Percentiles rank a stretch among this genome's conserved stretches.
Conservation (phyloP, 2,113 vertebrate genomes). For the Plecotus auritus region DNA sequence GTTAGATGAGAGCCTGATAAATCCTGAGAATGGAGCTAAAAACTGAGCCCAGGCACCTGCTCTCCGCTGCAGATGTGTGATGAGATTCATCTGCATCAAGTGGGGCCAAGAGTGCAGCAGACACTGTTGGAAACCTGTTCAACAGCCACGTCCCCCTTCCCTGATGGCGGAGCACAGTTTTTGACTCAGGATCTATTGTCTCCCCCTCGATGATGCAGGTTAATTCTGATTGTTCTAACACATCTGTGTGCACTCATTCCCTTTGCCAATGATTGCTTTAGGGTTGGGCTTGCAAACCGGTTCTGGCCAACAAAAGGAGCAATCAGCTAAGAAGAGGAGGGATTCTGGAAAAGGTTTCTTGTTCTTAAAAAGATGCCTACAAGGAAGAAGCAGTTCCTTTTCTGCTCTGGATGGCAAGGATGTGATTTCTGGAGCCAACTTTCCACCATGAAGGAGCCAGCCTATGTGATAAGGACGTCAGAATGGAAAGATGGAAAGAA, state of each 20-base stretch:
- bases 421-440: not conserved
- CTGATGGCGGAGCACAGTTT: not conserved
- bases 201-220: not conserved
- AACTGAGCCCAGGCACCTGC: not conserved
- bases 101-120: not conserved
- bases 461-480: not conserved
- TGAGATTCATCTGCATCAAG: not conserved
- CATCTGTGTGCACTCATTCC: not conserved
- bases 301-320: not conserved
- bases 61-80: not conserved
- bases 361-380: not conserved
- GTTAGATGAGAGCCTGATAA: not conserved
- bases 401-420: not conserved
- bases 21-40: not conserved
- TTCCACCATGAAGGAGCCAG: not conserved
- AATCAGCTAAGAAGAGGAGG: not conserved
- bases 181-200: not conserved
- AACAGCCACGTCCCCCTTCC: not conserved
- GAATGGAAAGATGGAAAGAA: not conserved
- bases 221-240: not conserved
- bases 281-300: not conserved
- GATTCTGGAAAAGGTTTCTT: not conserved
- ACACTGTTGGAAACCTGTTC: not conserved
- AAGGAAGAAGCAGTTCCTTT: not conserved
- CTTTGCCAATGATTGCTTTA: not conserved